Conservation (phyloP, 2,888 invertebrate species). For the Scotopteryx bipunctaria region DNA sequence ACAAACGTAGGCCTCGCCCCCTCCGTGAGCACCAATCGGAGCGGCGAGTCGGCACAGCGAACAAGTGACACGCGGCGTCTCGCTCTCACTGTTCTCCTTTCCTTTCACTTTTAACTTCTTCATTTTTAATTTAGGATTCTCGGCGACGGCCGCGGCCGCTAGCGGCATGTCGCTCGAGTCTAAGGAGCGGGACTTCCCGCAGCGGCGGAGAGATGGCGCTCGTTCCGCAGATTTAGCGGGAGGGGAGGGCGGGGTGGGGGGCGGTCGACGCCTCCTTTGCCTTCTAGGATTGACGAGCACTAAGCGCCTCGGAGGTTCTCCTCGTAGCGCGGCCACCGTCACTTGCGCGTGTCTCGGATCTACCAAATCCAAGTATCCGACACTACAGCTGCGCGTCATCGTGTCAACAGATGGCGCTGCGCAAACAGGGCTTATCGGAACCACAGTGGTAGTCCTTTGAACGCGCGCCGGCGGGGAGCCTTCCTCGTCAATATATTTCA, state of each 20-base stretch:
- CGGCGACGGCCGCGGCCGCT: conserved; percentile 71
- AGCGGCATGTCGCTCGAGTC: conserved; percentile 92
- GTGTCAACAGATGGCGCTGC: conserved; percentile 81
- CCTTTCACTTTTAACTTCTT: conserved; percentile 4
- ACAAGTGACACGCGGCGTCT: conserved; percentile 52
- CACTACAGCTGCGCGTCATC: conserved; percentile 93
- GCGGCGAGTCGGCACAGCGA: conserved; percentile 55
- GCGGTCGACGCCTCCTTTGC: conserved; percentile 57
- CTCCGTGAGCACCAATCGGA: conserved; percentile 44
- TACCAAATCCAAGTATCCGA: conserved; percentile 93
- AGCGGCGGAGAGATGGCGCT: conserved; percentile 84
- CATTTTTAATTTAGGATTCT: conserved; percentile 27
- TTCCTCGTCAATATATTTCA: conserved; percentile 89
- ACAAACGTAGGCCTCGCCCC: conserved; percentile 49
- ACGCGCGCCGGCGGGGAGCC: conserved; percentile 58
- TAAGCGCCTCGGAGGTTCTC: conserved; percentile 90
- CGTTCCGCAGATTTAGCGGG: conserved; percentile 43
- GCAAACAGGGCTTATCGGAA: conserved; percentile 86
- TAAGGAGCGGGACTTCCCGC: conserved; percentile 92
- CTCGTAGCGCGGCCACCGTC: conserved; percentile 87
- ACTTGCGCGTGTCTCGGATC: conserved; percentile 91
- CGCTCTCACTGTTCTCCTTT: conserved; percentile 14
- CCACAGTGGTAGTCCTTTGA: conserved; percentile 84
- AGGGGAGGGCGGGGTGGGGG: conserved; percentile 57
- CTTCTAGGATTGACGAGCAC: conserved; percentile 86